Conservation (phyloP, 2,113 vertebrate genomes). For the Cervus canadensis region DNA sequence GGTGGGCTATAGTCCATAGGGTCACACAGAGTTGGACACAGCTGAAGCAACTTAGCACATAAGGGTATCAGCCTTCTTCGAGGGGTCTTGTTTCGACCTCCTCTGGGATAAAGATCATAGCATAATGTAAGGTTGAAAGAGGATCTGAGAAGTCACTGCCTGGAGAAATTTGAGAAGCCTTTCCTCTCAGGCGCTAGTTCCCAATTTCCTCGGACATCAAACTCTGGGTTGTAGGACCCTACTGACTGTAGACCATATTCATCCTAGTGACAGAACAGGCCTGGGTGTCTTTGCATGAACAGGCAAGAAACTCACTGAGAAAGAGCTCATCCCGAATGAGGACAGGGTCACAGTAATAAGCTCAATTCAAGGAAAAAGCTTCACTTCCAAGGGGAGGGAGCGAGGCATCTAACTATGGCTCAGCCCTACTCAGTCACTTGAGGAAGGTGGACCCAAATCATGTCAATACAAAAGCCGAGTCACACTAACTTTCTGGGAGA, state of each 20-base stretch:
- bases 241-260: background rate
- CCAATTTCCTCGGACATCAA: background rate
- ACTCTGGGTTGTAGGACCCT: background rate
- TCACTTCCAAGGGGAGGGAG: background rate
- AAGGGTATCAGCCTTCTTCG: background rate
- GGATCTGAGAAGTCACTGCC: background rate
- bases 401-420: too few species aligned
- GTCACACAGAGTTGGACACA: background rate
- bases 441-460: background rate
- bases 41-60: fast-evolving
- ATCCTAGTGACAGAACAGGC: background rate
- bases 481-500: background rate
- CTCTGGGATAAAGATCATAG: background rate
- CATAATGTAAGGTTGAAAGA: background rate
- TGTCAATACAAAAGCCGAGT: background rate
- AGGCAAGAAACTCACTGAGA: background rate
- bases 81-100: background rate
- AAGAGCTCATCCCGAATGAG: background rate
- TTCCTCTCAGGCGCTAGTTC: background rate
- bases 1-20: background rate
- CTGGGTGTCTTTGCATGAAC: background rate
- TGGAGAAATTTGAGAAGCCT: background rate
- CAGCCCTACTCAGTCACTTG: too few species aligned
- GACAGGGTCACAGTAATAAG: background rate
- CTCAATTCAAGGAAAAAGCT: background rate